Conservation (phyloP, 92 coral and sea anemone genomes). For the Hydrozoanthus gracilis region DNA sequence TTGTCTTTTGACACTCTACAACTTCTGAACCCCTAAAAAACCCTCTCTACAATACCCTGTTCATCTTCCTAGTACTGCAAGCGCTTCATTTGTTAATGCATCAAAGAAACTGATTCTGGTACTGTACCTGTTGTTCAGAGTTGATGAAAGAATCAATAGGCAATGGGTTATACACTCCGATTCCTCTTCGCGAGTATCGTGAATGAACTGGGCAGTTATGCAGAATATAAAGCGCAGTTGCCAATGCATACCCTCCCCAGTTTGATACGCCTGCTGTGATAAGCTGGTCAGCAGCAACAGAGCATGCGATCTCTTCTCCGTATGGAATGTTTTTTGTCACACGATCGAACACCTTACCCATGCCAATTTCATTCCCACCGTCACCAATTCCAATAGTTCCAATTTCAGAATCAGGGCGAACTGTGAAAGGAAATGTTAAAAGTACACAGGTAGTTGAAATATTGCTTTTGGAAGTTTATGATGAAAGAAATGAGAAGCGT, state of each 20-base stretch:
- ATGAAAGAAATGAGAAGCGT: too few relatives aligned
- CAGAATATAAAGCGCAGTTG: slow-evolving; percentile 54
- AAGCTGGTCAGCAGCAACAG: slow-evolving; percentile 73
- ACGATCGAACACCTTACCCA: slow-evolving; percentile 83
- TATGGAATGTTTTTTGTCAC: slow-evolving; percentile 69
- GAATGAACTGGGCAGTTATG: slow-evolving; percentile 71
- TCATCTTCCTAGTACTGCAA: too few relatives aligned
- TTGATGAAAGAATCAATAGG: slow-evolving; percentile 6
- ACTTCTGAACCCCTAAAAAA: too few relatives aligned
- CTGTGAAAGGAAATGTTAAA: slow-evolving; percentile 38
- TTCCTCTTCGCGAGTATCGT: slow-evolving; percentile 66
- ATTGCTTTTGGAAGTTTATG: too few relatives aligned
- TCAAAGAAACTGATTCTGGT: too few relatives aligned
- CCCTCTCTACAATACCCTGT: too few relatives aligned
- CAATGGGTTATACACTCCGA: slow-evolving; percentile 41
- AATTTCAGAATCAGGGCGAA: slow-evolving; percentile 38
- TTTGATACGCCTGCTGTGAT: slow-evolving; percentile 97
- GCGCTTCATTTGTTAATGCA: too few relatives aligned
- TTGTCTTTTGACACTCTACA: too few relatives aligned
- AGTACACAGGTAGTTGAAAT: too few relatives aligned
- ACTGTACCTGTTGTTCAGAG: slow-evolving; percentile 26
- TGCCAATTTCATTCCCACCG: slow-evolving; percentile 98
- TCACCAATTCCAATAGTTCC: slow-evolving; percentile 91
- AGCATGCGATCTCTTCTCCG: slow-evolving; percentile 78
- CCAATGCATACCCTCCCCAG: slow-evolving; percentile 80